phyloP scores from a whole-genome alignment of 2,797 vertebrate genomes.

The Eulemur mongoz region DNA sequence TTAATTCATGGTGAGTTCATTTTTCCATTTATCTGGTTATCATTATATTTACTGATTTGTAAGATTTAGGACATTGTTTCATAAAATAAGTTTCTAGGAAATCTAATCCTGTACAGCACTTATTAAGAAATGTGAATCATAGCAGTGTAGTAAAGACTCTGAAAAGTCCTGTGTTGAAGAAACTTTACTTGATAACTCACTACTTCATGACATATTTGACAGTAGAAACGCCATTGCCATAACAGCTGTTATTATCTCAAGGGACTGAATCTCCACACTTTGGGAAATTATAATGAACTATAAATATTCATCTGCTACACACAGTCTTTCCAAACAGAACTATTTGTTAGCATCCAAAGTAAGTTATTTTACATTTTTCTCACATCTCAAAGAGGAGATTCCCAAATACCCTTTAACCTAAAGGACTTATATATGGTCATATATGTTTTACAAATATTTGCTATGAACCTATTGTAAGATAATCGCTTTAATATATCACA shows the following conservation, averaged over 20 bases:
- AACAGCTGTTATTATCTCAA: not conserved
- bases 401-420: not conserved
- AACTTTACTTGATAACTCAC: not conserved
- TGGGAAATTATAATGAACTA: not conserved
- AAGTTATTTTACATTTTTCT: not conserved
- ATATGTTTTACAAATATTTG: not conserved
- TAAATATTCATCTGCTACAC: not conserved
- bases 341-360: not conserved
- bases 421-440: not conserved
- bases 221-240: not conserved
- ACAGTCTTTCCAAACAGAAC: not conserved
- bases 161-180: not conserved
- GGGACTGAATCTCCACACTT: not conserved
- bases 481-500: not conserved
- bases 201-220: not conserved
- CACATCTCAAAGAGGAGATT: not conserved
- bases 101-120: not conserved
- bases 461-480: not conserved
- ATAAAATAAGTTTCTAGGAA: not conserved
- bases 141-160: not conserved
- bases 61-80: not conserved
- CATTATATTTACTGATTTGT: not conserved
- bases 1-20: not conserved
- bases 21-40: not conserved
- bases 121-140: not conserved